Evolutionary conservation across 2,888 invertebrate species (phyloP), one percentile per base, ranked within the genome.

Genomic region (Dolomedes plantarius): DNA sequence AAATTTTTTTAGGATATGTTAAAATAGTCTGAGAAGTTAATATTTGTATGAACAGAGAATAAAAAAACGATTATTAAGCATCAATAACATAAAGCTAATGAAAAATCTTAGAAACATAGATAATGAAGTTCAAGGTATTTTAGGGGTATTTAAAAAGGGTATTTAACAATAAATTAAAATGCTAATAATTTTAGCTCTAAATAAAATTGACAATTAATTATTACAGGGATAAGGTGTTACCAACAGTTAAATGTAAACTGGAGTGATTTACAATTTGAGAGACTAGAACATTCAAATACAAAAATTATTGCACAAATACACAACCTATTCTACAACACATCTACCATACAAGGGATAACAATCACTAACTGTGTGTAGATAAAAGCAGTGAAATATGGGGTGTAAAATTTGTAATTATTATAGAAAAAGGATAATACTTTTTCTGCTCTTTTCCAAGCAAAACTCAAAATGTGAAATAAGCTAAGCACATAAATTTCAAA

Each of bases 361-460:
- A n/a, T 65, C 29, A 65, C 65, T 36, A 36, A n/a, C 9, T 65
- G 31, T 65, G 31, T 65, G 29, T 13, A 65, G 2, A 31, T 31
- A n/a, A 29, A 65, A 31, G 31, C 31, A 65, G 31, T 65, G 31
- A 31, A 5, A 1, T 29, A 19, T 65, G 31, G 65, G 16, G 31
- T 7, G 9, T 27, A n/a, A 65, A 28, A 31, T 16, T 31, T 9
- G 23, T 56, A 56, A 23, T 23, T 16, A 56, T 2, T 3, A 1
- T 11, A 23, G 11, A 69, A 19, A 41, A 27, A 27, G 3, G 0
- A 27, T 5, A 23, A 16, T 23, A 28, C 28, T 9, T 69, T 69
- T 69, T 69, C 69, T 69, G 69, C 69, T 41, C 69, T 69, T 69
- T 69, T 69, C 69, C 39, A 69, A 41, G 69, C 41, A 69, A 39